phyloP scores from a whole-genome alignment of 2,113 vertebrate genomes.

The Xenotilapia longispinis region DNA sequence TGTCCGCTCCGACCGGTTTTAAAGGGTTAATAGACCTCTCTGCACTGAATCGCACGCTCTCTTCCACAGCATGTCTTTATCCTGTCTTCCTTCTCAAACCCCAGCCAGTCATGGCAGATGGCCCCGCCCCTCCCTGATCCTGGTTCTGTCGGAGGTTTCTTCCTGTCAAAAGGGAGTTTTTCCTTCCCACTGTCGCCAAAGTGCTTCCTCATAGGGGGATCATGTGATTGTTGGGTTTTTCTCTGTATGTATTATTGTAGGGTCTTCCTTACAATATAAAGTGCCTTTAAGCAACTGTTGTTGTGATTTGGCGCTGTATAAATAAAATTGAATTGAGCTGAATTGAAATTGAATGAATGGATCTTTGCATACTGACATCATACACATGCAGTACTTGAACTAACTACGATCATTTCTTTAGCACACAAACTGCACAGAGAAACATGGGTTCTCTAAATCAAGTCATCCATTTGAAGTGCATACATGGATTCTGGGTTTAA shows the following conservation, averaged over 20 bases:
- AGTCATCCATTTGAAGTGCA: background rate
- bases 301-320: background rate
- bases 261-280: background rate
- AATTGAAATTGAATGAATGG: background rate
- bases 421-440: background rate
- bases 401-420: background rate
- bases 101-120: background rate
- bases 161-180: background rate
- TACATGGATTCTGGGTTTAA: background rate
- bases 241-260: background rate
- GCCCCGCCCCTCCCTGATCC: background rate
- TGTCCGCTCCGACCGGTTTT: too few species aligned
- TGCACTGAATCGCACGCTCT: background rate
- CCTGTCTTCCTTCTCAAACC: background rate
- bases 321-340: background rate
- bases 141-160: accelerated
- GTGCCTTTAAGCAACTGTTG: accelerated
- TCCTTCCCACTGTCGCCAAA: background rate
- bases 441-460: background rate
- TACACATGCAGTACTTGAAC: background rate
- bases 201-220: background rate
- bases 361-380: background rate
- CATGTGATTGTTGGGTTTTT: background rate
- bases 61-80: background rate
- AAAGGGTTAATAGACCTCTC: background rate